These are phyloP conservation scores for Drosophila nr. medialis DNA, from an alignment of 2,888 invertebrate species.

Conservation along the genomic window DNA sequence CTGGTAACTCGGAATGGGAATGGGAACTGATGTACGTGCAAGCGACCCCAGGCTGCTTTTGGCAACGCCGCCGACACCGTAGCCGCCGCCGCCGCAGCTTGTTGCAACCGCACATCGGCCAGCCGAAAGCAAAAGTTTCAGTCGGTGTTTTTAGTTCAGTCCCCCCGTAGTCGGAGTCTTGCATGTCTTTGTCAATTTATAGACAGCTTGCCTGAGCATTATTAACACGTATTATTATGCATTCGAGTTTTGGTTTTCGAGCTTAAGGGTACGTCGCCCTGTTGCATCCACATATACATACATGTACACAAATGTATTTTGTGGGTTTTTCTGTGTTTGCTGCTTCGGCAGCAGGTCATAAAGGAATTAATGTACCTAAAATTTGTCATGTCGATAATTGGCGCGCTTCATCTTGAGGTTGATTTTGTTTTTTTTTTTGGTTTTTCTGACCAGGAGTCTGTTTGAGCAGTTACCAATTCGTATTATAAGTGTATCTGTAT, in stretches of 20 bases:
- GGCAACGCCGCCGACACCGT: conserved; percentile 53
- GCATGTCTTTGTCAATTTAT: conserved; percentile 83
- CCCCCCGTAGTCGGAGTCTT: conserved; percentile 47
- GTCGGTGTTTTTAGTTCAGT: conserved; percentile 25
- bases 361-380: conserved; percentile 59
- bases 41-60: conserved; percentile 68
- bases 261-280: conserved; percentile 42
- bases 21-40: conserved; percentile 37
- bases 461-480: conserved; percentile 33
- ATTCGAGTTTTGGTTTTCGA: conserved; percentile 39
- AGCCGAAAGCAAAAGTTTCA: conserved; percentile 19
- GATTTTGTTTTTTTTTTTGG: conserved; percentile 30
- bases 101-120: conserved; percentile 9
- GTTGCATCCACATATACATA: conserved; percentile 19
- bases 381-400: conserved; percentile 83
- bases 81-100: background rate
- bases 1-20: conserved; percentile 15
- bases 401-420: conserved; percentile 74
- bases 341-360: conserved; percentile 26
- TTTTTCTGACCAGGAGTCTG: conserved; percentile 28
- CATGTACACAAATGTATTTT: conserved; percentile 29
- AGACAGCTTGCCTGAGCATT: conserved; percentile 80
- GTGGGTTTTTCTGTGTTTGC: conserved; percentile 57
- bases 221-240: conserved; percentile 82
- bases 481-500: conserved; percentile 33